These are phyloP conservation scores for Octodon degus DNA, from an alignment of 2,113 vertebrate species.

Conservation along the genomic window DNA sequence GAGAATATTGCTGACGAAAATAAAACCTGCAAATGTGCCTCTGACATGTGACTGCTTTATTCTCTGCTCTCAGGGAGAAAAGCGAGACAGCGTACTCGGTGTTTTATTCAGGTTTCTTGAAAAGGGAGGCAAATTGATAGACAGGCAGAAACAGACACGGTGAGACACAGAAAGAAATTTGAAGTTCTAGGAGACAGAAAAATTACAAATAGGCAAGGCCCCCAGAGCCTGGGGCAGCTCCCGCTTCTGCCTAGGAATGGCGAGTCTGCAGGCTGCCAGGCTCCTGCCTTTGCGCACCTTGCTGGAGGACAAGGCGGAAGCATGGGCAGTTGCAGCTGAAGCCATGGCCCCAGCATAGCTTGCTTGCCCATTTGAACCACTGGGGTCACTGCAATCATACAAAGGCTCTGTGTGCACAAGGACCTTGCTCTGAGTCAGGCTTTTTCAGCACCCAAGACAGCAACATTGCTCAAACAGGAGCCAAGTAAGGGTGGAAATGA, in stretches of 20 bases:
- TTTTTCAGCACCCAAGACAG: neutral
- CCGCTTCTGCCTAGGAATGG: neutral
- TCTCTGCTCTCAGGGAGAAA: conserved; percentile 36
- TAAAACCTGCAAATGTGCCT: conserved; percentile 56
- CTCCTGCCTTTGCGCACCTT: rapidly evolving
- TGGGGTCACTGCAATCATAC: neutral
- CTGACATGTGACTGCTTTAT: conserved; percentile 64
- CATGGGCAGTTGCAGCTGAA: neutral
- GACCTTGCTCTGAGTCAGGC: rapidly evolving
- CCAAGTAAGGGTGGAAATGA: no score
- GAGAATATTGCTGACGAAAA: conserved; percentile 43
- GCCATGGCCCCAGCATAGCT: neutral
- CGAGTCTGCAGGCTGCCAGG: neutral
- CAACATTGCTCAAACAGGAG: rapidly evolving
- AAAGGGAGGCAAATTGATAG: conserved; percentile 51
- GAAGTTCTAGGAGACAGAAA: neutral
- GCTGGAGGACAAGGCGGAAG: neutral
- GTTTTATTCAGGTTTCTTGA: conserved; percentile 53
- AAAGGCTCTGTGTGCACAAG: neutral
- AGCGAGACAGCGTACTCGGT: neutral
- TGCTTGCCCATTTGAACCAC: neutral
- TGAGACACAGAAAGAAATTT: neutral
- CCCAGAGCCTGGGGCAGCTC: neutral
- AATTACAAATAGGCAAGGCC: neutral
- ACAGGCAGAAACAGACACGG: conserved; percentile 40